These are phyloP conservation scores for Papilio demoleus DNA, from an alignment of 2,888 invertebrate genomes.

Conservation along the genomic window DNA sequence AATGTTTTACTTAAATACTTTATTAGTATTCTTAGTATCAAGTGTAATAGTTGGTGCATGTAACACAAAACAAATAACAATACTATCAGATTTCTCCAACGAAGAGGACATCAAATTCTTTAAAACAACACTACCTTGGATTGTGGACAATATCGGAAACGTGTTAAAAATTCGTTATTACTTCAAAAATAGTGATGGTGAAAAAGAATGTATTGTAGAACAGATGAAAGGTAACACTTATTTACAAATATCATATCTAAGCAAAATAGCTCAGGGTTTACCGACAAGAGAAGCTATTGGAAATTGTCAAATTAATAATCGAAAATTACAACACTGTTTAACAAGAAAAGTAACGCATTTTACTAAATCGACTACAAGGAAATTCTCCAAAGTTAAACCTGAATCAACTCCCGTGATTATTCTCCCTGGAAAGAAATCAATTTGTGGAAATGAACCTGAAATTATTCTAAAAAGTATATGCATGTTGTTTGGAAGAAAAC, in stretches of 20 bases:
- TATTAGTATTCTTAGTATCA: conserved; percentile 7
- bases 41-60: conserved; percentile 30
- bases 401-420: conserved; percentile 44
- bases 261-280: conserved; percentile 43
- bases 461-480: conserved; percentile 45
- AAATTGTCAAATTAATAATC: conserved; percentile 40
- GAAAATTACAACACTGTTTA: conserved; percentile 43
- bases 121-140: conserved; percentile 50
- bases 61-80: conserved; percentile 46
- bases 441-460: conserved; percentile 40
- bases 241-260: conserved; percentile 46
- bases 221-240: conserved; percentile 44
- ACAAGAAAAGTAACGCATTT: conserved; percentile 39
- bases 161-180: conserved; percentile 48
- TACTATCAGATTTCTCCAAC: conserved; percentile 51
- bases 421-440: conserved; percentile 40
- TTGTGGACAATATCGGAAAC: conserved; percentile 51
- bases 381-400: conserved; percentile 42
- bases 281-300: conserved; percentile 40
- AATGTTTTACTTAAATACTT: conserved; percentile 18
- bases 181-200: conserved; percentile 48
- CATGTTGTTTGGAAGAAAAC: conserved; percentile 34
- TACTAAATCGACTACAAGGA: conserved; percentile 39
- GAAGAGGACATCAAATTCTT: conserved; percentile 50
- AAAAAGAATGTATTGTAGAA: conserved; percentile 48